A percentile compares a stretch with the other conserved stretches of the same genome.
phyloP scores from a whole-genome alignment of 2,888 invertebrate species.

The Drosophila pegasa region DNA sequence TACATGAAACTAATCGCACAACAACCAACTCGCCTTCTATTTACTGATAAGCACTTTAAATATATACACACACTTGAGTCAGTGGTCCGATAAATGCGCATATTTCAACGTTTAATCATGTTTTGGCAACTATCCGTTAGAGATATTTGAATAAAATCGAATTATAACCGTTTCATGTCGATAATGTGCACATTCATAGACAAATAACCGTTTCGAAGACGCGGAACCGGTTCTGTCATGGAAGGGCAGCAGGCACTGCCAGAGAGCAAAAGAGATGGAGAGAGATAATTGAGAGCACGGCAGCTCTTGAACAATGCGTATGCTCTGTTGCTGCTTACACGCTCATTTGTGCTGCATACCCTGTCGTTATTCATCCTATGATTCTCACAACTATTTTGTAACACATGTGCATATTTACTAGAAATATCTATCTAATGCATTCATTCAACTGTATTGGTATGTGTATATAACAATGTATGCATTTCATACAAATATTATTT shows the following conservation, averaged over 20 bases:
- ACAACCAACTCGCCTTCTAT: background rate
- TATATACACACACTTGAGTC: background rate
- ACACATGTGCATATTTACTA: background rate
- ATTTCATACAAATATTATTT: background rate
- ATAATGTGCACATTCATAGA: slow-evolving; percentile 16
- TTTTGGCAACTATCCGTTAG: slow-evolving; percentile 9
- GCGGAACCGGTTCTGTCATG: slow-evolving; percentile 54
- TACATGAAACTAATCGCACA: slow-evolving; percentile 19
- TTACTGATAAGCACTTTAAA: slow-evolving; percentile 36
- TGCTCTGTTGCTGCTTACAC: slow-evolving; percentile 35
- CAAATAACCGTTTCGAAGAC: slow-evolving; percentile 52
- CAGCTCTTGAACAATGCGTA: slow-evolving; percentile 20
- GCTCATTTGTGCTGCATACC: slow-evolving; percentile 42
- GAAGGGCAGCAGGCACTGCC: slow-evolving; percentile 21
- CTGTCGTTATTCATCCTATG: slow-evolving; percentile 5
- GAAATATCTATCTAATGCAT: background rate
- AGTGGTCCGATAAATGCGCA: slow-evolving; percentile 21
- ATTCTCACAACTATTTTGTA: background rate
- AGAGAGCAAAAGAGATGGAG: slow-evolving; percentile 23
- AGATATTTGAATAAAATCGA: slow-evolving; percentile 20
- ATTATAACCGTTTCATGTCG: slow-evolving; percentile 26
- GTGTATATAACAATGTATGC: background rate
- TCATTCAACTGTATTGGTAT: background rate
- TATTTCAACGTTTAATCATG: slow-evolving; percentile 11
- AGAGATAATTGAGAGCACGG: slow-evolving; percentile 30